A percentile compares a stretch with the other conserved stretches of the same genome.
phyloP scores from a whole-genome alignment of 2,113 vertebrate species.

The Nothocercus nigrocapillus region DNA sequence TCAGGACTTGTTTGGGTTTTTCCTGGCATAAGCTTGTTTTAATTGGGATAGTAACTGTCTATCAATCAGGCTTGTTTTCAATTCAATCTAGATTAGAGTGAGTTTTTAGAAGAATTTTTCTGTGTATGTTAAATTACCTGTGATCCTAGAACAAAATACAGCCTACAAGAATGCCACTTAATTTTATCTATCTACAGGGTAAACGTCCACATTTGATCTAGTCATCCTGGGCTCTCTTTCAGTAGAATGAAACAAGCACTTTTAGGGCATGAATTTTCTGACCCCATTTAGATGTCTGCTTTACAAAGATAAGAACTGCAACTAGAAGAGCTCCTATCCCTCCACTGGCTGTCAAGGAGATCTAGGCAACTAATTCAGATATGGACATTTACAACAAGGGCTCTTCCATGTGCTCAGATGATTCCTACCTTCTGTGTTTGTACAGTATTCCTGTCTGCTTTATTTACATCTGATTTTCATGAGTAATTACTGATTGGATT shows the following conservation, averaged over 20 bases:
- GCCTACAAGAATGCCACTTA: neutral
- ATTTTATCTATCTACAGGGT: neutral
- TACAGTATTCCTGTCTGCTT: neutral
- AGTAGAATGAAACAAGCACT: neutral
- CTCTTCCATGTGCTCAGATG: neutral
- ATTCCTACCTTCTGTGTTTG: neutral
- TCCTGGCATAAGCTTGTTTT: constrained; percentile 2
- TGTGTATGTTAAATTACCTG: neutral
- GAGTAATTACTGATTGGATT: neutral
- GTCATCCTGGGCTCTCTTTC: neutral
- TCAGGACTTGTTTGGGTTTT: neutral
- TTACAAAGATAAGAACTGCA: neutral
- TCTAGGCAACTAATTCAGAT: neutral
- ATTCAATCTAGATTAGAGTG: neutral
- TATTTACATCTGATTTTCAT: constrained; percentile 12
- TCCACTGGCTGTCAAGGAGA: neutral
- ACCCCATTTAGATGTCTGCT: neutral
- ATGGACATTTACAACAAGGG: neutral
- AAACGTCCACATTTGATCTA: neutral
- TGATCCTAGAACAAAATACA: neutral
- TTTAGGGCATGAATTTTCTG: neutral
- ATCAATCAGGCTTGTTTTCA: neutral
- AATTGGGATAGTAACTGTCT: neutral
- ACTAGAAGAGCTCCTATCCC: neutral
- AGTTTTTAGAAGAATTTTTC: neutral